These are phyloP conservation scores for Balaeniceps rex DNA, from an alignment of 2,113 vertebrate genomes.

Conservation along the genomic window DNA sequence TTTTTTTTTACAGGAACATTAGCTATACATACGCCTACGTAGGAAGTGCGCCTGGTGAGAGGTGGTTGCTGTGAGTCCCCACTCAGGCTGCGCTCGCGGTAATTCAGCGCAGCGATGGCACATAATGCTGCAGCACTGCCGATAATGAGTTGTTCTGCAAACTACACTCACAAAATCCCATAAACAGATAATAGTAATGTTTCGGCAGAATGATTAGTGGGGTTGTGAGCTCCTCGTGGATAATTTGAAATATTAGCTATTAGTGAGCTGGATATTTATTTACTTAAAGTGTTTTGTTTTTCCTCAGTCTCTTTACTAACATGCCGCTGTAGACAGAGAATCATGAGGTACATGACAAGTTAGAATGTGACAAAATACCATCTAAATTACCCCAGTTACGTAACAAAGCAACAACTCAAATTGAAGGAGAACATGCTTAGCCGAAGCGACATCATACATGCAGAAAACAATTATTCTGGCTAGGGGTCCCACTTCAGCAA, in stretches of 20 bases:
- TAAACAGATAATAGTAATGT: neutral
- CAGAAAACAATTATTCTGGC: neutral
- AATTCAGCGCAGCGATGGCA: neutral
- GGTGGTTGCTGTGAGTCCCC: neutral
- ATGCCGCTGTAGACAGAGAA: neutral
- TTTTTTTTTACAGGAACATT: neutral
- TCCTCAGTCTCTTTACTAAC: neutral
- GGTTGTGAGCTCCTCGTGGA: neutral
- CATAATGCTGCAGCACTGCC: neutral
- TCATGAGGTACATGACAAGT: neutral
- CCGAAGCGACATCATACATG: neutral
- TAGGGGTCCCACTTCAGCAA: neutral
- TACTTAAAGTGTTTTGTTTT: neutral
- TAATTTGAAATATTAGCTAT: constrained; percentile 31
- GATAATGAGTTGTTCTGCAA: neutral
- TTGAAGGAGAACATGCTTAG: neutral
- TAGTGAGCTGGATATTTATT: constrained; percentile 13
- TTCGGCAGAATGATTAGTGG: neutral
- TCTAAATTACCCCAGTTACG: neutral
- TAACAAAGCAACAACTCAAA: constrained; percentile 21
- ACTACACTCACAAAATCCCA: neutral
- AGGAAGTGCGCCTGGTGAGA: neutral
- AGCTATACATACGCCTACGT: neutral
- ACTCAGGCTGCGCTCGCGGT: neutral
- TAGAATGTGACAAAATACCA: neutral